A percentile compares a stretch with the other conserved stretches of the same genome.
phyloP scores from a whole-genome alignment of 2,113 vertebrate genomes.

The Camelus dromedarius region DNA sequence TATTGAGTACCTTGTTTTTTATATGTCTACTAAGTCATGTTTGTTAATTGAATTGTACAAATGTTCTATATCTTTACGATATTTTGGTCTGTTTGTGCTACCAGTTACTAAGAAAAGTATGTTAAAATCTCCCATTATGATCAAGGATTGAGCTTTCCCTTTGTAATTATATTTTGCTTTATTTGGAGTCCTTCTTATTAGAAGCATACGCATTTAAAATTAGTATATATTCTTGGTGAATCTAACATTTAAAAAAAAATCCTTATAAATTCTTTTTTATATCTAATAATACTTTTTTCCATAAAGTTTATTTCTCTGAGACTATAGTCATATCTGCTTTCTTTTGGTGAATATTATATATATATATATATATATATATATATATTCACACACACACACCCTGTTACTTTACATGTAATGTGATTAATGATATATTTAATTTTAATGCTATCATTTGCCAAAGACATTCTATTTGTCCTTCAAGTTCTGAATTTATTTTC shows the following conservation, averaged over 20 bases:
- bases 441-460: slow-evolving; percentile 16
- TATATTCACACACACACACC: background rate
- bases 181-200: background rate
- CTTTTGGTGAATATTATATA: background rate
- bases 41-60: background rate
- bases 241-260: background rate
- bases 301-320: background rate
- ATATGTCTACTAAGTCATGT: background rate
- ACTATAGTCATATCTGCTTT: background rate
- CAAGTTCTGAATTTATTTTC: background rate
- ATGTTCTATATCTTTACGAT: background rate
- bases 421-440: background rate
- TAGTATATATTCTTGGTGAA: background rate
- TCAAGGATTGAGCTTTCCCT: slow-evolving; percentile 3
- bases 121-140: background rate
- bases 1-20: background rate
- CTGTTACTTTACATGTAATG: background rate
- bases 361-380: background rate
- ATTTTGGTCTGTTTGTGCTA: background rate
- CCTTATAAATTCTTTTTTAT: background rate
- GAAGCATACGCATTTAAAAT: background rate
- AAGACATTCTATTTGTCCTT: background rate
- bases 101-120: background rate
- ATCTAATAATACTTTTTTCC: background rate
- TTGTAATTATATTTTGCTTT: slow-evolving; percentile 10